phyloP scores from a whole-genome alignment of 1,140 invertebrate genomes.

The Neuroterus valhalla region DNA sequence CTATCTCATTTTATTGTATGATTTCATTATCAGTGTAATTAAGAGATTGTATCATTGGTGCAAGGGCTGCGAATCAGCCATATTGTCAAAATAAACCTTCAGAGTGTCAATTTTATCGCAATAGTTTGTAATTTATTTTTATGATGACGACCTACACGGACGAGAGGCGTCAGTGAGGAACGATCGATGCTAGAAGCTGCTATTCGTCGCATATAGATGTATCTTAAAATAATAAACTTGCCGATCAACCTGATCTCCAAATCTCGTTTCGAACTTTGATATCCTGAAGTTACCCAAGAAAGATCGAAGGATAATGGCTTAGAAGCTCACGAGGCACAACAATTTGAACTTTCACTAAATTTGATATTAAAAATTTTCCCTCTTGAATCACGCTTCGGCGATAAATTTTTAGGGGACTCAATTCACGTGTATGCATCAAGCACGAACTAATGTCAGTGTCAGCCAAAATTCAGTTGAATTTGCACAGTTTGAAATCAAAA shows the following conservation, averaged over 20 bases:
- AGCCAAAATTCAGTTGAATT: too few species aligned
- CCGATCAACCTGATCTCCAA: neutral
- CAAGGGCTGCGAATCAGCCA: neutral
- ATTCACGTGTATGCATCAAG: too few species aligned
- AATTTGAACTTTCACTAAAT: too few species aligned
- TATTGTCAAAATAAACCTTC: neutral
- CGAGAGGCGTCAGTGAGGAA: neutral
- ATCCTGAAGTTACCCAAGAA: too few species aligned
- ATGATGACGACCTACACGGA: neutral
- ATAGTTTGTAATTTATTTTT: constrained; percentile 8
- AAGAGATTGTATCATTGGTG: neutral
- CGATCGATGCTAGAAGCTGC: neutral
- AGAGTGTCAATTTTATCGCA: neutral
- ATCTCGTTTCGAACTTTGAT: too few species aligned
- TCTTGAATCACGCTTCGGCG: too few species aligned
- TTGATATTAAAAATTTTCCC: too few species aligned
- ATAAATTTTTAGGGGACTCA: too few species aligned
- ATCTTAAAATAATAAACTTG: constrained; percentile 17
- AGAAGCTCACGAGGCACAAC: too few species aligned
- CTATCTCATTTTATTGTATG: neutral
- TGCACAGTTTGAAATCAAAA: too few species aligned
- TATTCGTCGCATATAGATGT: constrained; percentile 20
- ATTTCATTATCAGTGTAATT: neutral
- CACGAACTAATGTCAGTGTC: too few species aligned
- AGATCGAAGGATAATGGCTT: too few species aligned